Evolutionary conservation across 2,888 invertebrate genomes (phyloP).

Genomic region (Oasisia sp.): DNA sequence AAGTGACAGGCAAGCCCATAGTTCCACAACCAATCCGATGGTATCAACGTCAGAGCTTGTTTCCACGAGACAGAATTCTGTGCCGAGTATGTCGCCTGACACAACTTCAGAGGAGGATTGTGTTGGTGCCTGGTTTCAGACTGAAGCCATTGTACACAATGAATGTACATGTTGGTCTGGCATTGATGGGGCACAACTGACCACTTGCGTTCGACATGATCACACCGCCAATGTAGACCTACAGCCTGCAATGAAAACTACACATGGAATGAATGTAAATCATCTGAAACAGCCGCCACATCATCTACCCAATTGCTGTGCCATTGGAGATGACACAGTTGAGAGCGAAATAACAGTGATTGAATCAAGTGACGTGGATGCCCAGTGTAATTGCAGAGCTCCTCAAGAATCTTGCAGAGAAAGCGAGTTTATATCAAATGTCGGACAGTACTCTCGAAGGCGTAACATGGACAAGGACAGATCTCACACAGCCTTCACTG

Average conservation of each 20-base stretch:
- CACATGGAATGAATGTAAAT: background rate
- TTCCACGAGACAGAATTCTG: background rate
- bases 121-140: background rate
- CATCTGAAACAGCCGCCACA: background rate
- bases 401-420: background rate
- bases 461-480: background rate
- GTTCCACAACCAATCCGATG: too few relatives aligned
- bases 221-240: background rate
- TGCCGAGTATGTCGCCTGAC: background rate
- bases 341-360: background rate
- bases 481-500: background rate
- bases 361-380: background rate
- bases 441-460: background rate
- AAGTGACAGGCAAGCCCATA: too few relatives aligned
- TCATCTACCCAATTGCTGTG: background rate
- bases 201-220: background rate
- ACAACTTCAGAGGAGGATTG: background rate
- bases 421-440: background rate
- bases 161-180: background rate
- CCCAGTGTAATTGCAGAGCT: background rate
- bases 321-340: background rate
- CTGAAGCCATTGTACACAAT: background rate
- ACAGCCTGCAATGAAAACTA: background rate
- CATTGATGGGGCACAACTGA: background rate
- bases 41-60: background rate